Percentiles rank a stretch among this genome's conserved stretches.
Evolutionary conservation across 2,888 invertebrate species (phyloP).

Genomic region (Nesidiocoris tenuis): DNA sequence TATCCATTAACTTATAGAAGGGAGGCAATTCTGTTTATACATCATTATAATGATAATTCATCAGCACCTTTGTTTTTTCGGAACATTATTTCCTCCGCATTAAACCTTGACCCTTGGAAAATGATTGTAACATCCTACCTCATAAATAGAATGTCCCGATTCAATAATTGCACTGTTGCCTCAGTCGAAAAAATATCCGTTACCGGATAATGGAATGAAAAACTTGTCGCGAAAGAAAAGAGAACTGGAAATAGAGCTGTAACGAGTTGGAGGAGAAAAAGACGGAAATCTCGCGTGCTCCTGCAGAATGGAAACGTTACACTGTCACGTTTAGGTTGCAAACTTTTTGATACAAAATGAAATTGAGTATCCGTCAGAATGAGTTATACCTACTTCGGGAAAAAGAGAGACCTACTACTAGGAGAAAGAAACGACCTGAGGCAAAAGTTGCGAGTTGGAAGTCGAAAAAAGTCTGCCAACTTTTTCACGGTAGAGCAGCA

Average conservation of each 20-base stretch:
- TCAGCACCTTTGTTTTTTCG: too few relatives aligned
- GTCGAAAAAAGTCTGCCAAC: background rate
- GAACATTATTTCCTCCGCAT: too few relatives aligned
- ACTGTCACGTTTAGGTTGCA: constrained; percentile 8
- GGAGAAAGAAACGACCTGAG: background rate
- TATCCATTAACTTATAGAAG: too few relatives aligned
- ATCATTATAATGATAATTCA: too few relatives aligned
- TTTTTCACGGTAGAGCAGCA: background rate
- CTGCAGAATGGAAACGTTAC: constrained; percentile 13
- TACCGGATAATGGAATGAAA: background rate
- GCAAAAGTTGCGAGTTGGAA: background rate
- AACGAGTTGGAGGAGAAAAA: background rate
- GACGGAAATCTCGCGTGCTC: background rate
- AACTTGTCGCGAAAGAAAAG: constrained; percentile 11
- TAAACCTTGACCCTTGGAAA: too few relatives aligned
- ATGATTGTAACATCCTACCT: too few relatives aligned
- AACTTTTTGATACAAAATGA: constrained; percentile 17
- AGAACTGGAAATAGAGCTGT: constrained; percentile 8
- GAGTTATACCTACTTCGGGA: constrained; percentile 11
- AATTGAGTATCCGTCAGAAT: constrained; percentile 24
- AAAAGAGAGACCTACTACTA: background rate
- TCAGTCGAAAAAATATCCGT: background rate
- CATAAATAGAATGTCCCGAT: too few relatives aligned
- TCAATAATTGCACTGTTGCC: too few relatives aligned
- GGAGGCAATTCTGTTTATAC: too few relatives aligned